Evolutionary conservation across 1,140 invertebrate species (phyloP), one percentile per base, ranked within the genome.

Genomic region (Caenorhabditis elegans): DNA sequence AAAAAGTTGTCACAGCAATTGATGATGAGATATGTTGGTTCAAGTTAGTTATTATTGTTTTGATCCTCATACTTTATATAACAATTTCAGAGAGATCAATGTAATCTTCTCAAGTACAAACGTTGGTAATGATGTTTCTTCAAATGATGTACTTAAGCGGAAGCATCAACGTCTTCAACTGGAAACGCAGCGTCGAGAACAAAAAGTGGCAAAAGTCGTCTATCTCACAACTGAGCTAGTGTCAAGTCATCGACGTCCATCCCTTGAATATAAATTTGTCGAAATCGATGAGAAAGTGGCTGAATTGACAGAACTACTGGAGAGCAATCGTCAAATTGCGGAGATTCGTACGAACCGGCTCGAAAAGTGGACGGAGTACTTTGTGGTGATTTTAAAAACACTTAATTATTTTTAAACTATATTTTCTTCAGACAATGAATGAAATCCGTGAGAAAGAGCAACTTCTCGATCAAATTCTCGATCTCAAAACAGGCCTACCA

Each of bases 21-120:
- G 60, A 70, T 39, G 60, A 70, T 39, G 60, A 70, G 34, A 70
- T 70, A 39, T 70, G 60, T 28, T 70, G 60, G 60, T 70, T 39
- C 22, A 70, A 70, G 60, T 70, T 8, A 70, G 60, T 70, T 17
- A 34, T 60, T 34, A 8, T 60, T 19, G 3, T n/a, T 26, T 17
- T 36, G 6, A 4, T 65, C 3, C 11, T 65, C 1, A 53, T 53
- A 26, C n/a, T 53, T 22, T n/a, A 24, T 24, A 22, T 24, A 24
- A n/a, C n/a, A 53, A 43, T 70, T 70, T n/a, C 34, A 70, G 60
- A 43, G 60, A 70, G 26, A 39, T 70, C 60, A 70, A 34, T 39
- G 60, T 70, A 0, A 70, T 70, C 8, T 31, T 70, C 11, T 70
- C 60, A 22, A 70, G 34, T 22, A 70, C 60, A 10, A n/a, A 70